Conservation (phyloP, 2,888 invertebrate species). For the Polydrusus tereticollis region DNA sequence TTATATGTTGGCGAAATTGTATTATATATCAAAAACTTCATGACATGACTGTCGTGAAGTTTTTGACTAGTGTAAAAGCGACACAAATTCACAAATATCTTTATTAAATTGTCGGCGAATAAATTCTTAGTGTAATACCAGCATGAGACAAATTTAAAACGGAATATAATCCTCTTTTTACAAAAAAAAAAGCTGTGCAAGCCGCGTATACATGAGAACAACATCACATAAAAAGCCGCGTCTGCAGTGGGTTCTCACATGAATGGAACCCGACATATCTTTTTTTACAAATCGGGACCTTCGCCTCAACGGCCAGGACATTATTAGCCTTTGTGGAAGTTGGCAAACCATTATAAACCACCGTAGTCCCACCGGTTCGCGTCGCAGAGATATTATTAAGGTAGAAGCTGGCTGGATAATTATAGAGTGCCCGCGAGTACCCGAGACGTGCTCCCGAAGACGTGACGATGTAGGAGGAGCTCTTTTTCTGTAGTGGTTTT, state of each 20-base stretch:
- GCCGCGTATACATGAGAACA: slow-evolving; percentile 25
- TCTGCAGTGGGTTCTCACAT: slow-evolving; percentile 40
- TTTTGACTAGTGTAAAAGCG: too few species aligned
- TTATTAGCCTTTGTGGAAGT: slow-evolving; percentile 50
- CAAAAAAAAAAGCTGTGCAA: neutral
- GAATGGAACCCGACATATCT: slow-evolving; percentile 36
- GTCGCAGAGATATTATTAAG: slow-evolving; percentile 59
- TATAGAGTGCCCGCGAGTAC: slow-evolving; percentile 60
- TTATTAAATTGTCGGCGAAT: too few species aligned
- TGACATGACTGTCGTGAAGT: too few species aligned
- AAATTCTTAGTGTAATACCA: too few species aligned
- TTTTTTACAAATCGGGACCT: slow-evolving; percentile 38
- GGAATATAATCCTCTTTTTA: neutral
- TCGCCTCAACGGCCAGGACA: slow-evolving; percentile 27
- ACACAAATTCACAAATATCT: too few species aligned
- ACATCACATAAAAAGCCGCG: neutral
- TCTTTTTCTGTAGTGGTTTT: slow-evolving; percentile 32
- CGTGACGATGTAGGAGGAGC: slow-evolving; percentile 62
- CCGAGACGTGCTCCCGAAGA: slow-evolving; percentile 64
- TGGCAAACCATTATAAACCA: slow-evolving; percentile 49
- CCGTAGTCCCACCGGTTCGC: slow-evolving; percentile 37
- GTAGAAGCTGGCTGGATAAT: slow-evolving; percentile 62
- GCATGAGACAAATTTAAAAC: too few species aligned
- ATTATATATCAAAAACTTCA: too few species aligned
- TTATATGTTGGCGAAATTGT: too few species aligned